These are phyloP conservation scores for Mormyrops boulengeri DNA, from an alignment of 2,797 vertebrate genomes.

Conservation along the genomic window DNA sequence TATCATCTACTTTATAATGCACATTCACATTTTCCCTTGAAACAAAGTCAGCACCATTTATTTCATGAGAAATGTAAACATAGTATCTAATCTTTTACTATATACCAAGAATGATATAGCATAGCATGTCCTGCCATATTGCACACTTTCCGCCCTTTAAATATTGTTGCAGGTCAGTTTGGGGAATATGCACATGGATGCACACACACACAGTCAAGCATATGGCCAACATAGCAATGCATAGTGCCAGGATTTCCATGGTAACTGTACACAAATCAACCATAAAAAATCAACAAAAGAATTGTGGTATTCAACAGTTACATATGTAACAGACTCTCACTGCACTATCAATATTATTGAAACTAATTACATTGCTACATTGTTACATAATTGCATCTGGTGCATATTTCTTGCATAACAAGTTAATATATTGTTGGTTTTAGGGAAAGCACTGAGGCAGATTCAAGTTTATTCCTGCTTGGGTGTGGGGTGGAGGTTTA, in stretches of 20 bases:
- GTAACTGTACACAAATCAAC: slow-evolving; percentile 1
- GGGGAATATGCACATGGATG: not conserved
- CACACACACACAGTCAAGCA: not conserved
- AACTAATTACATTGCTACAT: not conserved
- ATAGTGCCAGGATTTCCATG: not conserved
- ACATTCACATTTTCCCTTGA: not conserved
- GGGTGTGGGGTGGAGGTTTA: not conserved
- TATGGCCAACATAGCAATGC: not conserved
- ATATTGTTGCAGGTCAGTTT: not conserved
- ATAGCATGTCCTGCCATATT: not conserved
- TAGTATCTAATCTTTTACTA: not conserved
- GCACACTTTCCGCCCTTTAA: not conserved
- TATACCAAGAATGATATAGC: not conserved
- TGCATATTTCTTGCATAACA: not conserved
- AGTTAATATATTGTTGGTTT: not conserved
- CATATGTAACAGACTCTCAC: not conserved
- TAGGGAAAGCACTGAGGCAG: not conserved
- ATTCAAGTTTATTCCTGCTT: not conserved
- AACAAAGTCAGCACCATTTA: not conserved
- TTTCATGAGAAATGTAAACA: not conserved
- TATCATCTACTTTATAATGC: not conserved
- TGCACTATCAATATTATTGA: not conserved
- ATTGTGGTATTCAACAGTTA: not conserved
- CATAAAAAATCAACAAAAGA: not conserved
- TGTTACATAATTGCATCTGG: not conserved